phyloP scores from a whole-genome alignment of 2,888 invertebrate genomes.

The Tachina lurida region DNA sequence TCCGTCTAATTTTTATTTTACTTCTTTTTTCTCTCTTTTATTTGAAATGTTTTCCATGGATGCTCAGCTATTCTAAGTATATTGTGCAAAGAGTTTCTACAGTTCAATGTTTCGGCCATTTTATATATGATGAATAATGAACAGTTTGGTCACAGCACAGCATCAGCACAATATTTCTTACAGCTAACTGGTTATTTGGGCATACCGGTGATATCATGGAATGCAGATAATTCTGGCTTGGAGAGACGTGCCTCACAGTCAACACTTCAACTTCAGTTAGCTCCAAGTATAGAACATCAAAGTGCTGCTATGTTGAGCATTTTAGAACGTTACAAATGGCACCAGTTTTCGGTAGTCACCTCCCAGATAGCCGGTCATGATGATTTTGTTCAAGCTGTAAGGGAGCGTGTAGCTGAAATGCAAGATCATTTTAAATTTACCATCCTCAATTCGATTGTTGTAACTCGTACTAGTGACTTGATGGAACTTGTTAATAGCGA shows the following conservation, averaged over 20 bases:
- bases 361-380: conserved; percentile 97
- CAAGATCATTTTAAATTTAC: conserved; percentile 92
- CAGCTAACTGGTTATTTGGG: conserved; percentile 96
- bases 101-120: conserved; percentile 94
- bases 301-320: conserved; percentile 98
- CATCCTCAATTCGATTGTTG: conserved; percentile 92
- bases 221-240: conserved; percentile 97
- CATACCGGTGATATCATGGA: conserved; percentile 98
- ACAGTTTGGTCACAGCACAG: conserved; percentile 95
- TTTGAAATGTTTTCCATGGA: conserved; percentile 73
- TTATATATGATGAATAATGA: conserved; percentile 98
- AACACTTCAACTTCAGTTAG: conserved; percentile 95
- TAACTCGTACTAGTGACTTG: conserved; percentile 90
- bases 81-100: conserved; percentile 94
- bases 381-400: conserved; percentile 96
- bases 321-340: conserved; percentile 97
- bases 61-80: conserved; percentile 92
- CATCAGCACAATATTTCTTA: conserved; percentile 96
- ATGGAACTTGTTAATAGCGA: conserved; percentile 93
- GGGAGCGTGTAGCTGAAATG: conserved; percentile 93
- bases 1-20: conserved; percentile 12
- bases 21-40: conserved; percentile 37
- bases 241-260: conserved; percentile 91
- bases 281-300: conserved; percentile 97
- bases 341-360: conserved; percentile 96